A percentile compares a stretch with the other conserved stretches of the same genome.
Conservation (phyloP, 2,797 vertebrate species). For the Lophotriccus pileatus region DNA sequence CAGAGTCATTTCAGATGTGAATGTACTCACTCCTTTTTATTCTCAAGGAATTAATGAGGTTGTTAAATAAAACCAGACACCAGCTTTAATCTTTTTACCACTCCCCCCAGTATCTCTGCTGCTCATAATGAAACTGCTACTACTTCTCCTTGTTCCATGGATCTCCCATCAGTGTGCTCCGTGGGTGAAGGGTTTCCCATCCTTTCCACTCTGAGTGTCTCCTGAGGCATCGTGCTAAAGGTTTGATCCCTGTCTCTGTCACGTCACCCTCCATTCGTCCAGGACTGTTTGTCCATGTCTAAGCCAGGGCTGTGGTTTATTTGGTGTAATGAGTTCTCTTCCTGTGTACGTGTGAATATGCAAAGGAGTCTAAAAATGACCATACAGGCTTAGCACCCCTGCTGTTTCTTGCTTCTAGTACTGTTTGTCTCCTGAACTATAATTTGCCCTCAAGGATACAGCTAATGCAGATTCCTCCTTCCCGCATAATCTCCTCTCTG, state of each 20-base stretch:
- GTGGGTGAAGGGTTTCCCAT: background rate
- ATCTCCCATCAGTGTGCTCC: background rate
- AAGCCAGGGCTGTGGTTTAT: background rate
- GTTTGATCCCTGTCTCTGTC: background rate
- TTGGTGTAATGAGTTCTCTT: background rate
- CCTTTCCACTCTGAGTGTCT: background rate
- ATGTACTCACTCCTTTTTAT: background rate
- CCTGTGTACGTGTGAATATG: background rate
- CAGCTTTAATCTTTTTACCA: constrained; percentile 1
- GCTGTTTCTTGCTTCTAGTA: background rate
- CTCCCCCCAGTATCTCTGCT: background rate
- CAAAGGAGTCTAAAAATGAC: background rate
- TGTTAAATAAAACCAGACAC: constrained; percentile 33
- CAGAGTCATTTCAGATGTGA: constrained; percentile 13
- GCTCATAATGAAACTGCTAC: background rate
- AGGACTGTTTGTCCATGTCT: background rate
- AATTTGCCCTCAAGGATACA: background rate
- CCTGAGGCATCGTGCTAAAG: background rate
- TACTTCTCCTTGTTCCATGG: background rate
- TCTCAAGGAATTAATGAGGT: constrained; percentile 11
- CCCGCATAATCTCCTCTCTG: background rate
- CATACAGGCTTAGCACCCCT: background rate
- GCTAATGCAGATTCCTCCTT: background rate
- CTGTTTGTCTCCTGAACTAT: constrained; percentile 26
- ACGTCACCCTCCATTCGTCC: rapidly evolving